Conservation (phyloP, 35 echinoderm and acorn worm species). For the Eucidaris tribuloides region DNA sequence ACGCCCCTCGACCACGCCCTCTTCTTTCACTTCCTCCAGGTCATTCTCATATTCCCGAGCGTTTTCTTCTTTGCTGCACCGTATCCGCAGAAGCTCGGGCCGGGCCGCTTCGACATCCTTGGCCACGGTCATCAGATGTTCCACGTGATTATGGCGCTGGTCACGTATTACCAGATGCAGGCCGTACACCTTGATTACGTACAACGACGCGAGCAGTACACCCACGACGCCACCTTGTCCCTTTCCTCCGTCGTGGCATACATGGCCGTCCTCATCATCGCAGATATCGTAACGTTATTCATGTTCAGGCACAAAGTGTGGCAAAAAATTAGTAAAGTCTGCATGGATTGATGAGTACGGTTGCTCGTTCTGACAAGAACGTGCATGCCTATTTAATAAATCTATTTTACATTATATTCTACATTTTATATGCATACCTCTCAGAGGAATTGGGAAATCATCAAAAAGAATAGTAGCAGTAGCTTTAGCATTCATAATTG, state of each 20-base stretch:
- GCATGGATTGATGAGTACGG: neutral
- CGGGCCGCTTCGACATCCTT: conserved; percentile 81
- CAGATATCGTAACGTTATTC: conserved; percentile 52
- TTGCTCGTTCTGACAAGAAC: too few species aligned
- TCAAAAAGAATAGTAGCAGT: too few species aligned
- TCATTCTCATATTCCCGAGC: conserved; percentile 39
- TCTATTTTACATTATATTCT: too few species aligned
- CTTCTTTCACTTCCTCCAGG: conserved; percentile 54
- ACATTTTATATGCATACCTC: too few species aligned
- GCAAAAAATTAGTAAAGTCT: conserved; percentile 41
- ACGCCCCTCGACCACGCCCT: conserved; percentile 40
- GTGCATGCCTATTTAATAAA: too few species aligned
- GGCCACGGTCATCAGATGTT: conserved; percentile 90
- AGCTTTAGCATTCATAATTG: too few species aligned
- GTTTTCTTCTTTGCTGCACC: conserved; percentile 85
- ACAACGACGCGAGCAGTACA: conserved; percentile 33
- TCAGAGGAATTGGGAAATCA: too few species aligned
- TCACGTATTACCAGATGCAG: conserved; percentile 62
- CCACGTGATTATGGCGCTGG: conserved; percentile 76
- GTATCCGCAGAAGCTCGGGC: conserved; percentile 76
- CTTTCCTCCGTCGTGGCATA: conserved; percentile 13
- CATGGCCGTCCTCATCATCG: conserved; percentile 30
- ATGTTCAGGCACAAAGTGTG: conserved; percentile 53
- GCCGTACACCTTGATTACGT: conserved; percentile 66
- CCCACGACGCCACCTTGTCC: conserved; percentile 25